Percentiles rank a stretch among this genome's conserved stretches.
These are phyloP conservation scores for Hypomesus transpacificus DNA, from an alignment of 2,113 vertebrate genomes.

Conservation along the genomic window DNA sequence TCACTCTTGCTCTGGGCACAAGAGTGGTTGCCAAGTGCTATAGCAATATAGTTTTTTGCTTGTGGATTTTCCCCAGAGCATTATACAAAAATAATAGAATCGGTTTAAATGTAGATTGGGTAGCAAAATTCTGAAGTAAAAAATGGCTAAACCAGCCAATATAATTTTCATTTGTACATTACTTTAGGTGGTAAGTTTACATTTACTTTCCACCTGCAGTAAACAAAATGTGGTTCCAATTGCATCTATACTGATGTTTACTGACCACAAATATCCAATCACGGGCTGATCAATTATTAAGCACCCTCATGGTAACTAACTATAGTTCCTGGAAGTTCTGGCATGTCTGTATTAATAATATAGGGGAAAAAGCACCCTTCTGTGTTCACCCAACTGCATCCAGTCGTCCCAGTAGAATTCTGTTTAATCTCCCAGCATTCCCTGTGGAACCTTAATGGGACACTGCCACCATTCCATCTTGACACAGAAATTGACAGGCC, in stretches of 20 bases:
- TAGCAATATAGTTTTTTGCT: too few relatives aligned
- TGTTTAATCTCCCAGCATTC: slow-evolving; percentile 7
- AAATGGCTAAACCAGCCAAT: too few relatives aligned
- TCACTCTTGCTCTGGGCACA: background rate
- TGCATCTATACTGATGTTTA: slow-evolving; percentile 52
- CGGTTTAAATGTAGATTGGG: too few relatives aligned
- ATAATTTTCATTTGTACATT: too few relatives aligned
- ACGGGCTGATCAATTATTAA: slow-evolving; percentile 71
- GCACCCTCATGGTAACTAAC: slow-evolving; percentile 40
- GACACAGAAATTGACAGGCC: background rate
- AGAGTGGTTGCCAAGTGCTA: too few relatives aligned
- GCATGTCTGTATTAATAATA: background rate
- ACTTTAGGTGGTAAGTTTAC: too few relatives aligned
- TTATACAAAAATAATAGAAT: too few relatives aligned
- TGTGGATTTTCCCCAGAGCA: too few relatives aligned
- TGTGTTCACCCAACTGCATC: background rate
- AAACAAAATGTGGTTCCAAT: too few relatives aligned
- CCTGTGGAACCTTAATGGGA: background rate
- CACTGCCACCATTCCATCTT: slow-evolving; percentile 2
- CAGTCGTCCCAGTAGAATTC: background rate
- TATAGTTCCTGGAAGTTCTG: background rate
- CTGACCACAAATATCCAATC: slow-evolving; percentile 66
- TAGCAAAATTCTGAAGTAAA: too few relatives aligned
- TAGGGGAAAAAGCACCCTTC: background rate
- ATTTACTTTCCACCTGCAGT: too few relatives aligned